Evolutionary conservation across 1,140 invertebrate species (phyloP), one percentile per base, ranked within the genome.

Genomic region (Aphelinus certus): DNA sequence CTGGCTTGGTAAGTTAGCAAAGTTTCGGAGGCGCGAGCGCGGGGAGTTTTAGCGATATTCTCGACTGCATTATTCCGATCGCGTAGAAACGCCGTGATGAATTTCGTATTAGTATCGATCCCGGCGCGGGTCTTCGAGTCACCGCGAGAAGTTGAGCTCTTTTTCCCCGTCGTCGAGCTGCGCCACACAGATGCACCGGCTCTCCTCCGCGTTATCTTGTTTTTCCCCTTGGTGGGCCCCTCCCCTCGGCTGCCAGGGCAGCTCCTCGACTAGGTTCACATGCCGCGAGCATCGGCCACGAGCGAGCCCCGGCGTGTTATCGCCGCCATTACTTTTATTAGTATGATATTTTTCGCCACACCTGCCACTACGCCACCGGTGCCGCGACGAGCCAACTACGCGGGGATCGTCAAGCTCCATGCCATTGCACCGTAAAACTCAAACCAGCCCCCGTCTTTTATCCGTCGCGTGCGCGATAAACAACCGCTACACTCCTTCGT

Each of bases 291-390:
- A 26, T 26, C 48, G 47, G 56, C 47, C 48, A 55, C 68, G 46
- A 9, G 57, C 26, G 70, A 70, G 46, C 65, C 42, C 69, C 43
- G 46, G 69, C 75, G 63, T 79, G 79, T 80, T 81, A 81, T 78
- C 75, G 78, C 80, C 64, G 68, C 80, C 80, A 81, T 85, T 84
- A 85, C 77, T 84, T 84, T 84, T 85, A 83, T 83, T 83, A 83
- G 81, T 77, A 78, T 77, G 81, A 81, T 83, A 83, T 83, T 83
- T 84, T 79, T 74, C 76, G 76, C 58, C 58, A 75, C 83, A 83
- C 80, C 82, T 84, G 81, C 78, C 81, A 81, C 26, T 26, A 26
- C 26, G 82, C 58, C 80, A 75, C 80, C 80, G 26, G 26, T 26
- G 26, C 26, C 80, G 80, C 82, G 81, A 76, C 60, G 76, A 76